A percentile compares a stretch with the other conserved stretches of the same genome.
Conservation (phyloP, 2,797 vertebrate species). For the Tragelaphus oryx region DNA sequence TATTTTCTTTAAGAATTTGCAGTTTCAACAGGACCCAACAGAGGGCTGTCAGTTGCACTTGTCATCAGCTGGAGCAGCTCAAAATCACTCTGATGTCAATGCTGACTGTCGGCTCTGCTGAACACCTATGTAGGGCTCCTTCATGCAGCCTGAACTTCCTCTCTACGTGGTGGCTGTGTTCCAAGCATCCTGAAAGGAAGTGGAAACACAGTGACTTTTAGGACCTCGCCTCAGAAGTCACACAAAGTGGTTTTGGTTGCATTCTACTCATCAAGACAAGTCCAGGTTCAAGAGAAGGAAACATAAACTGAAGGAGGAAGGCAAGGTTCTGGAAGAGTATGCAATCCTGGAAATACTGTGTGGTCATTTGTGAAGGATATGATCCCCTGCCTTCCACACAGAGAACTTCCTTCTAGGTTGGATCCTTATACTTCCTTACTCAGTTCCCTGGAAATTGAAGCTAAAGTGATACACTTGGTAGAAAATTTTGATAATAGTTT, state of each 20-base stretch:
- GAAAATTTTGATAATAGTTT: slow-evolving; percentile 1
- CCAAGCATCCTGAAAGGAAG: background rate
- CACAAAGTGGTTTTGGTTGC: background rate
- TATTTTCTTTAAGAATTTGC: background rate
- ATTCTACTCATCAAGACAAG: background rate
- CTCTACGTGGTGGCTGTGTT: background rate
- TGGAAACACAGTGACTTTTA: background rate
- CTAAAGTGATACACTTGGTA: background rate
- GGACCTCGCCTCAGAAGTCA: background rate
- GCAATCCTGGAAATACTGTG: background rate
- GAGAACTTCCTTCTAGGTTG: background rate
- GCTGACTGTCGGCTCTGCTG: background rate
- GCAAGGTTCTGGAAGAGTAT: background rate
- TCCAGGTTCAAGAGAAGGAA: background rate
- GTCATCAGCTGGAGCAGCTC: background rate
- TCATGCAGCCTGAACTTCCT: background rate
- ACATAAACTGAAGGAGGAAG: background rate
- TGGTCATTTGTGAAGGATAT: background rate
- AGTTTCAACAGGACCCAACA: background rate
- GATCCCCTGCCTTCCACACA: background rate
- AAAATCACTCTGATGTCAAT: background rate
- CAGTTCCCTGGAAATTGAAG: background rate
- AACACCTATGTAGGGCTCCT: background rate
- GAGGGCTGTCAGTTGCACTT: background rate
- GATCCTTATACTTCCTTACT: background rate